Percentiles rank a stretch among this genome's conserved stretches.
These are phyloP conservation scores for Muntiacus reevesi DNA, from an alignment of 2,113 vertebrate species.

Conservation along the genomic window DNA sequence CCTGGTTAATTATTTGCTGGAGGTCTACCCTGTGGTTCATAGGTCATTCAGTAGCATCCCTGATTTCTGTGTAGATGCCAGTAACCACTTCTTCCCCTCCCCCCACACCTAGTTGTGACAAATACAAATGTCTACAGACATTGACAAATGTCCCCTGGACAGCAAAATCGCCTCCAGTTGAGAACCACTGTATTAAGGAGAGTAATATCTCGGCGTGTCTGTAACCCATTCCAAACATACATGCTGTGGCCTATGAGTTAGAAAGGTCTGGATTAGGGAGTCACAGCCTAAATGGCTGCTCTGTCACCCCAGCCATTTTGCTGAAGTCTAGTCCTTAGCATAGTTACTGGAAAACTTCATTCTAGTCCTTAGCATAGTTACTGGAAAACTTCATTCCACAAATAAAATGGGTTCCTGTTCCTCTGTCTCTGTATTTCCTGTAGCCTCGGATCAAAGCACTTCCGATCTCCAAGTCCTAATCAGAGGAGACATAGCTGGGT, in stretches of 20 bases:
- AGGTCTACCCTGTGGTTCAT: not conserved
- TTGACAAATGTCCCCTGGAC: not conserved
- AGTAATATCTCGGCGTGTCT: not conserved
- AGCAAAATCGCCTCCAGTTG: not conserved
- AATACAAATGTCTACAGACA: constrained; percentile 7
- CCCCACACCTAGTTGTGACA: not conserved
- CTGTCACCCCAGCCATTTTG: not conserved
- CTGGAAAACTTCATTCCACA: not conserved
- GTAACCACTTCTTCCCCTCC: not conserved
- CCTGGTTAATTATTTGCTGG: constrained; percentile 36
- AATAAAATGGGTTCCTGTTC: not conserved
- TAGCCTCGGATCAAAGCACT: not conserved
- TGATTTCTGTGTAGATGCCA: not conserved
- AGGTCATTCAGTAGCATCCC: not conserved
- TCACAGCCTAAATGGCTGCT: not conserved
- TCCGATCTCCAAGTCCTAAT: not conserved
- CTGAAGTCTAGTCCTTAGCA: not conserved
- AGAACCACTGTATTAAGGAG: not conserved
- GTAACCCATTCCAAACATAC: not conserved
- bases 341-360: not conserved
- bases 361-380: not conserved
- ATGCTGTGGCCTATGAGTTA: not conserved
- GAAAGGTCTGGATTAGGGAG: not conserved
- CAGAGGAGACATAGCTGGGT: not conserved
- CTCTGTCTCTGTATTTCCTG: not conserved